Percentiles rank a stretch among this genome's conserved stretches.
Evolutionary conservation across 92 coral and sea anemone genomes (phyloP).

Genomic region (Zoanthus solanderi): DNA sequence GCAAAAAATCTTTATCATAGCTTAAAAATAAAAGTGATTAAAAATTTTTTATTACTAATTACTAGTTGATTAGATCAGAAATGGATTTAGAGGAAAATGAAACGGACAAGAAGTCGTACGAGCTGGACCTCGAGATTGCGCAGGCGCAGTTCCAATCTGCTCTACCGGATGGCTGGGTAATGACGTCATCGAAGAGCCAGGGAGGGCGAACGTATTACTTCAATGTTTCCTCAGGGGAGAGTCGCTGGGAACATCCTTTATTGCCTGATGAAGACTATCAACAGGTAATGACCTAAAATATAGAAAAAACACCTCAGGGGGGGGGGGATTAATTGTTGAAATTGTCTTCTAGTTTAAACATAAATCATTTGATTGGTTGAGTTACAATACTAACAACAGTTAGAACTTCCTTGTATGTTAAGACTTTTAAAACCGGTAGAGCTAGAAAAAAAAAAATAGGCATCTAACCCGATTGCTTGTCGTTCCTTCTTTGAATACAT

Average conservation of each 20-base stretch:
- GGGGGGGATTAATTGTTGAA: too few species aligned
- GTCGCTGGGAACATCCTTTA: constrained; percentile 89
- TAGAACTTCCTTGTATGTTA: too few species aligned
- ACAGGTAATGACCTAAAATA: not conserved
- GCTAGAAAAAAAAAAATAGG: too few species aligned
- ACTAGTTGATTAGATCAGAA: not conserved
- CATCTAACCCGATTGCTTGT: too few species aligned
- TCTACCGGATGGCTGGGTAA: constrained; percentile 87
- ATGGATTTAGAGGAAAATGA: constrained; percentile 35
- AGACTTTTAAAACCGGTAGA: too few species aligned
- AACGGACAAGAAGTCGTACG: not conserved
- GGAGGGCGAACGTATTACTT: constrained; percentile 78
- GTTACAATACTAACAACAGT: too few species aligned
- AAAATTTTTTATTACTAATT: not conserved
- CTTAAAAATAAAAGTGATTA: too few species aligned
- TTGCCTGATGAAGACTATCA: constrained; percentile 71
- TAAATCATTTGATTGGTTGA: too few species aligned
- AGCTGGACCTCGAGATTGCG: constrained; percentile 41
- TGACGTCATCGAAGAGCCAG: constrained; percentile 82
- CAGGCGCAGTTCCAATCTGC: constrained; percentile 71
- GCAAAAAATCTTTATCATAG: too few species aligned
- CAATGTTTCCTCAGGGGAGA: constrained; percentile 82
- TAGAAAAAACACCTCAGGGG: too few species aligned
- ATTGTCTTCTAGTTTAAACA: too few species aligned
- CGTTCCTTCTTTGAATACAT: too few species aligned